Percentiles rank a stretch among this genome's conserved stretches.
phyloP scores from a whole-genome alignment of 2,113 vertebrate species.

The Rhipidura dahli region DNA sequence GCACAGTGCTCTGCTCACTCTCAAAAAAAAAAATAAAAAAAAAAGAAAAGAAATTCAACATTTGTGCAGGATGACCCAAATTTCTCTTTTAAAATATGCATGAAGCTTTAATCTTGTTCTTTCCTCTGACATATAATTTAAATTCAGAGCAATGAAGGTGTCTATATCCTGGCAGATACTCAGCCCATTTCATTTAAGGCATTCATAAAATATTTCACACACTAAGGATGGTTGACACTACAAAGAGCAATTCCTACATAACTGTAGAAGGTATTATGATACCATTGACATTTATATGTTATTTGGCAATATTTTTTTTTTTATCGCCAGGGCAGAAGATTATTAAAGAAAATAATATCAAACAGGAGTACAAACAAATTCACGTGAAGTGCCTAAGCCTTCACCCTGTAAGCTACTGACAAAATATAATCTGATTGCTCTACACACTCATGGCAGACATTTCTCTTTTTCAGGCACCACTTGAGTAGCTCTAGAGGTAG shows the following conservation, averaged over 20 bases:
- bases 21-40: background rate
- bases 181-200: background rate
- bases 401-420: background rate
- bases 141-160: conserved; percentile 8
- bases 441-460: no score
- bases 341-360: background rate
- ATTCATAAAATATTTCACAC: conserved; percentile 28
- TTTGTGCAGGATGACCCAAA: background rate
- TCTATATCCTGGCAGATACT: background rate
- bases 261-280: background rate
- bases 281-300: background rate
- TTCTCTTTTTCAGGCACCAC: background rate
- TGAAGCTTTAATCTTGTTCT: conserved; percentile 23
- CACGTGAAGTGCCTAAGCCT: background rate
- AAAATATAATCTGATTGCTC: background rate
- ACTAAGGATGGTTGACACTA: background rate
- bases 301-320: background rate
- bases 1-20: background rate
- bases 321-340: background rate
- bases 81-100: background rate
- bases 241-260: background rate
- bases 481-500: background rate
- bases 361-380: background rate
- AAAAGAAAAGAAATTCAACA: background rate
- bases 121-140: background rate